phyloP scores from a whole-genome alignment of 2,797 vertebrate species.

The Manis pentadactyla region DNA sequence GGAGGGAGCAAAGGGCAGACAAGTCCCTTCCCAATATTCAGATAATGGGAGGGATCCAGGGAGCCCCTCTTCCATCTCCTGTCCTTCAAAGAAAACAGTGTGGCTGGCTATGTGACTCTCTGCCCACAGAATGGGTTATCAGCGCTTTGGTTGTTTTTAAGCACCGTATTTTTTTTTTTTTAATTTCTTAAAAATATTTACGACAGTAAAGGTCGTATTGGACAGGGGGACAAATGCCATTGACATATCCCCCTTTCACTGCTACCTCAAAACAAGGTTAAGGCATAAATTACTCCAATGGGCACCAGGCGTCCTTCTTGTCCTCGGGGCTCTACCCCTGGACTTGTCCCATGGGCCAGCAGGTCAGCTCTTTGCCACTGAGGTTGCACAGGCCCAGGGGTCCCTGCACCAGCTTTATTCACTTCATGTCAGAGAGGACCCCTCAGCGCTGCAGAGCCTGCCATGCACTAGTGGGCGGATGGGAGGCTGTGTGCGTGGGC shows the following conservation, averaged over 20 bases:
- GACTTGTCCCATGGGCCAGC: not conserved
- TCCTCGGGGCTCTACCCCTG: conserved; percentile 6
- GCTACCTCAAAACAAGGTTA: conserved; percentile 80
- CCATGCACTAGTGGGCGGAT: not conserved
- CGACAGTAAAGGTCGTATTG: conserved; percentile 58
- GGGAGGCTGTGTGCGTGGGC: not conserved
- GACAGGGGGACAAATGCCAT: not conserved
- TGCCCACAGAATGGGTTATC: not conserved
- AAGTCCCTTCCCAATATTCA: not conserved
- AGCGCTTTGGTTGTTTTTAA: conserved; percentile 51
- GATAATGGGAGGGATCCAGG: not conserved
- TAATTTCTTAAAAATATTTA: conserved; percentile 78
- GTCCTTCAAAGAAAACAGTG: not conserved
- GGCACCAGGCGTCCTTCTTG: conserved; percentile 74
- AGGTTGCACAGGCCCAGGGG: not conserved
- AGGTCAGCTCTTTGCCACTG: not conserved
- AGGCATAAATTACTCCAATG: conserved; percentile 86
- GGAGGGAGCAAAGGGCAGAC: not conserved
- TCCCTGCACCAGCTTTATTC: conserved; percentile 59
- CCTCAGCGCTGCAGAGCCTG: conserved; percentile 57
- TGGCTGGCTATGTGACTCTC: not conserved
- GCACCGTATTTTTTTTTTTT: conserved; percentile 68
- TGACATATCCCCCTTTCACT: conserved; percentile 57
- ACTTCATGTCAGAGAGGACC: conserved; percentile 82
- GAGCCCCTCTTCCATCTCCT: not conserved